These are phyloP conservation scores for Semotilus atromaculatus DNA, from an alignment of 2,797 vertebrate species.

Conservation along the genomic window DNA sequence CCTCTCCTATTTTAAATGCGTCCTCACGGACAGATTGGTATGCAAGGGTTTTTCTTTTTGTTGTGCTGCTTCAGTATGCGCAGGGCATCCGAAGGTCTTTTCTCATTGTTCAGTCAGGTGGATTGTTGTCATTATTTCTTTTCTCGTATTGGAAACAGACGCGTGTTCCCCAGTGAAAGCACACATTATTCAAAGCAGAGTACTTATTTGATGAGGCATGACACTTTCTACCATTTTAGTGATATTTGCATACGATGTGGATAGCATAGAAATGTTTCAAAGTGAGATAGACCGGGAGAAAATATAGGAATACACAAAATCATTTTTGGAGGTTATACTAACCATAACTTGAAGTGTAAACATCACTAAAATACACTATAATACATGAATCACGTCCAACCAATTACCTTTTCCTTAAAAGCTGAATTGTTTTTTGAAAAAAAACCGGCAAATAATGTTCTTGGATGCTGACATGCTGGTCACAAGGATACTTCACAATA, in stretches of 20 bases:
- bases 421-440: neutral
- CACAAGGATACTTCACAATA: neutral
- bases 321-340: neutral
- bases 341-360: neutral
- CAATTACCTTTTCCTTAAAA: neutral
- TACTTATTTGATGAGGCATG: conserved; percentile 40
- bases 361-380: neutral
- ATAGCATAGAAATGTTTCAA: conserved; percentile 20
- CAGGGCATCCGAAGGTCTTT: conserved; percentile 6
- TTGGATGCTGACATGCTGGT: neutral
- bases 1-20: conserved; percentile 12
- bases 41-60: conserved; percentile 24
- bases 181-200: conserved; percentile 40
- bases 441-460: neutral
- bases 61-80: conserved; percentile 31
- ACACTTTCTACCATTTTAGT: conserved; percentile 32
- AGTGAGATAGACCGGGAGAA: neutral
- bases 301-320: neutral
- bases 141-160: conserved; percentile 8
- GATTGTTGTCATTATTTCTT: conserved; percentile 34
- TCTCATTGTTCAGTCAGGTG: conserved; percentile 37
- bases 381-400: neutral
- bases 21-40: conserved; percentile 29
- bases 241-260: conserved; percentile 27
- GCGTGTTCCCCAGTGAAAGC: conserved; percentile 13